Base-by-base conservation (phyloP, 2,888 invertebrate genomes). In the Aspidapion aeneum region DNA sequence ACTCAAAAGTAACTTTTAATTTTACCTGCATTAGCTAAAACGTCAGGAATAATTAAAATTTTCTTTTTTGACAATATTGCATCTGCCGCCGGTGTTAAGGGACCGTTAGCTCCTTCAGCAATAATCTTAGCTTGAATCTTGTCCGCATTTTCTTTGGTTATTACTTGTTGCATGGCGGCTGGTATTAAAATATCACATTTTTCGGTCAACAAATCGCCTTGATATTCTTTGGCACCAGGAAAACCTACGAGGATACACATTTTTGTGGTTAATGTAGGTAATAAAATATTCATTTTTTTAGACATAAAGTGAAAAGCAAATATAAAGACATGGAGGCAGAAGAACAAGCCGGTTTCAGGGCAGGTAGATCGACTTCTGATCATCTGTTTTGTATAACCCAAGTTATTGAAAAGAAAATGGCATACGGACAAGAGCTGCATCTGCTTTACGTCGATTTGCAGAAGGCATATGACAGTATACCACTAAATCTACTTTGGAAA, bases 161-260 rank as follows among this genome's bases (percentile, higher is more conserved):
- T 93, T 69, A 94, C 93, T 80, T 97, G 94, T 77, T 98, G 98
- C 60, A 92, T 84, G 63, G 98, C 98, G 69, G 97, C 97, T 0
- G 98, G 98, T 61, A 98, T 90, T 56, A 98, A 86, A 75, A 98
- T 96, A 80, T 99, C 98, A 81, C 97, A 98, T 69, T 92, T 87
- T 79, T 98, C 96, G 73, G 83, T 91, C 80, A 97, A 82, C 70
- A 98, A 83, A 71, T 93, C 91, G 9, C 70, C 68, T 59, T 88
- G 87, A 81, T 95, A 98, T 1, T 88, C 81, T 81, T 91, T 85
- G 61, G 98, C 97, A 64, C 93, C 91, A 21, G 97, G 96, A 84
- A 93, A 99, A 63, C 97, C 98, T 48, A 91, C 90, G n/a, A n/a
- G n/a, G n/a, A n/a, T 73, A 99, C 91, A 3, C 94, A 62, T 21